Percentiles rank a stretch among this genome's conserved stretches.
phyloP scores from a whole-genome alignment of 30 jellyfish, hydroid and myxozoan species.

The Clytia hemisphaerica region DNA sequence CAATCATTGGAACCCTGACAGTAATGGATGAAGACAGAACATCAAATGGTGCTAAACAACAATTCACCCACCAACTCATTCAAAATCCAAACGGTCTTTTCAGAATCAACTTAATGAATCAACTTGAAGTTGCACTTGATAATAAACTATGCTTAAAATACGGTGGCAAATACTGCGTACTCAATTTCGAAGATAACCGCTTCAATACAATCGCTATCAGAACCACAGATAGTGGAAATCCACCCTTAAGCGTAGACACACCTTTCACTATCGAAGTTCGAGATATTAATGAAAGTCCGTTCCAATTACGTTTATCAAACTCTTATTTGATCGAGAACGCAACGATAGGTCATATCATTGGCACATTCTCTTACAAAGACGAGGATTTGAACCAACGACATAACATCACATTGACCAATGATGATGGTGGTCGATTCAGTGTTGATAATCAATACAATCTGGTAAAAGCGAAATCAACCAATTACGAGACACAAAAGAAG shows the following conservation, averaged over 20 bases:
- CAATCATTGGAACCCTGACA: slow-evolving; percentile 39
- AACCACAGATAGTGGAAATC: slow-evolving; percentile 63
- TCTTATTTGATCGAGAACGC: slow-evolving; percentile 52
- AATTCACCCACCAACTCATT: slow-evolving; percentile 40
- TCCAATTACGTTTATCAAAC: slow-evolving; percentile 52
- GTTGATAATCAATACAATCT: slow-evolving; percentile 17
- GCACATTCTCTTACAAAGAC: slow-evolving; percentile 53
- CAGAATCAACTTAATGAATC: slow-evolving; percentile 30
- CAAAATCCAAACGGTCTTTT: slow-evolving; percentile 51
- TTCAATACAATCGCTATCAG: slow-evolving; percentile 16
- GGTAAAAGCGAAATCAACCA: slow-evolving; percentile 42
- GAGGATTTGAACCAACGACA: slow-evolving; percentile 60
- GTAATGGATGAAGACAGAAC: slow-evolving; percentile 47
- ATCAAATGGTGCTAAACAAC: slow-evolving; percentile 36
- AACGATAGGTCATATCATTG: slow-evolving; percentile 51
- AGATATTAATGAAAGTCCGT: slow-evolving; percentile 69
- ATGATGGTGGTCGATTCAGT: slow-evolving; percentile 51
- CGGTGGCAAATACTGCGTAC: slow-evolving; percentile 58
- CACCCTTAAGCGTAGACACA: slow-evolving; percentile 31
- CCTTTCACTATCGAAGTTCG: slow-evolving; percentile 16
- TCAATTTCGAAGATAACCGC: slow-evolving; percentile 54
- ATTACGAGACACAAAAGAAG: slow-evolving; percentile 48
- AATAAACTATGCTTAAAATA: slow-evolving; percentile 33
- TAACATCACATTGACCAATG: slow-evolving; percentile 39
- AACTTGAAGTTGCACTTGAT: slow-evolving; percentile 55